Percentiles rank a stretch among this genome's conserved stretches.
phyloP scores from a whole-genome alignment of 2,888 invertebrate species.

The Orchestes rusci region DNA sequence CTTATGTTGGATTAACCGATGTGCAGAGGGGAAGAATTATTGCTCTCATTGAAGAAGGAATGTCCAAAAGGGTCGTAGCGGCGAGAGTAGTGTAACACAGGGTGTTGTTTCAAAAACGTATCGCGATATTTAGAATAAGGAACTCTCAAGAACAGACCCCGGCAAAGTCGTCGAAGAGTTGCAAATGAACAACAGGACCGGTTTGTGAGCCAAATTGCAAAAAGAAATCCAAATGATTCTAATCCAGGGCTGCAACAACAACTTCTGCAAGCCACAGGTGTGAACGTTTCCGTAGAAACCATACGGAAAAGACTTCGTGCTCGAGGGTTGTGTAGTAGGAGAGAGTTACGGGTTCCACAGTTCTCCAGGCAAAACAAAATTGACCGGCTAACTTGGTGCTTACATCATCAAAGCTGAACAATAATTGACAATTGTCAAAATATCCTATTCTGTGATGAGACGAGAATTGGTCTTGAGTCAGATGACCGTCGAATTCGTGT shows the following conservation, averaged over 20 bases:
- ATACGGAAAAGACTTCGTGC: slow-evolving; percentile 4
- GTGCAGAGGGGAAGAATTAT: no score
- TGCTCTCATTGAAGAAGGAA: no score
- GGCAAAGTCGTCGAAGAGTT: no score
- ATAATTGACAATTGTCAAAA: slow-evolving; percentile 25
- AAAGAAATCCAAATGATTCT: slow-evolving; percentile 16
- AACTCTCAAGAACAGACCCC: slow-evolving; percentile 11
- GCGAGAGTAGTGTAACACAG: no score
- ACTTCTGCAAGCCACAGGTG: slow-evolving; percentile 11
- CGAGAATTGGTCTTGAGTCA: slow-evolving; percentile 16
- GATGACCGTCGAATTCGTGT: slow-evolving; percentile 20
- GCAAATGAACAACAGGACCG: no score
- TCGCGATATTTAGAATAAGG: slow-evolving; percentile 11
- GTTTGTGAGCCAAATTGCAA: slow-evolving; percentile 16
- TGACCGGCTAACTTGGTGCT: slow-evolving; percentile 14
- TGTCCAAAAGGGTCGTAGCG: no score
- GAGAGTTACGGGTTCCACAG: slow-evolving; percentile 4
- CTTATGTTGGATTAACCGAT: no score
- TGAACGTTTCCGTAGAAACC: slow-evolving; percentile 3
- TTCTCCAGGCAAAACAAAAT: no score
- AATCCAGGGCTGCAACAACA: slow-evolving; percentile 15
- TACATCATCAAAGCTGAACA: slow-evolving; percentile 12
- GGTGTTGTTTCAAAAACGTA: no score
- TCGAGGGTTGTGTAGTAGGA: slow-evolving; percentile 2
- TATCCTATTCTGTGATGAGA: slow-evolving; percentile 16